Evolutionary conservation across 2,113 vertebrate species (phyloP).

Genomic region (Heliornis fulica): DNA sequence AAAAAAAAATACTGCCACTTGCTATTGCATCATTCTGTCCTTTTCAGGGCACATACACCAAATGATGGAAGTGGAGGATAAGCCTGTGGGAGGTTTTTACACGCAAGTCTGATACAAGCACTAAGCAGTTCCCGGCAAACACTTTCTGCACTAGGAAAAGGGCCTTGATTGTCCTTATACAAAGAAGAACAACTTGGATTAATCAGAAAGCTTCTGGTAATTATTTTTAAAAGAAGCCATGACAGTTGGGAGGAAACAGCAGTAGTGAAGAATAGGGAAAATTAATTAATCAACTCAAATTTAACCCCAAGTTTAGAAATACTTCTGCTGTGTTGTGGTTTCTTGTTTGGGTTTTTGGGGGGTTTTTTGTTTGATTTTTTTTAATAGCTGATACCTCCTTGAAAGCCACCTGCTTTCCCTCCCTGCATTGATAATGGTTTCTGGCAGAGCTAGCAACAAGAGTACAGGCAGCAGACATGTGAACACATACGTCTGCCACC

Average conservation of each 20-base stretch:
- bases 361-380: no score
- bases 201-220: neutral
- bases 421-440: neutral
- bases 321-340: neutral
- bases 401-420: neutral
- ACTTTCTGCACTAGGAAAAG: neutral
- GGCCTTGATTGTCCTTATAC: neutral
- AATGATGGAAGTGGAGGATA: neutral
- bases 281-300: neutral
- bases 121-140: neutral
- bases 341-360: no score
- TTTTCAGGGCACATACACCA: neutral
- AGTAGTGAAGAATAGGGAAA: neutral
- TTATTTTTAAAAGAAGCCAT: neutral
- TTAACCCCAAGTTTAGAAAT: neutral
- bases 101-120: neutral
- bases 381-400: neutral
- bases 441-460: neutral
- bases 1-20: neutral
- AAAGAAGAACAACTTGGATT: neutral
- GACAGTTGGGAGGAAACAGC: rapidly evolving
- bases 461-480: neutral
- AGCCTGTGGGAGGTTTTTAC: neutral
- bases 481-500: no score
- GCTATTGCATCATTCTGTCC: neutral